Base-by-base conservation (phyloP, 1,140 invertebrate species). In the Drosophila navojoa region DNA sequence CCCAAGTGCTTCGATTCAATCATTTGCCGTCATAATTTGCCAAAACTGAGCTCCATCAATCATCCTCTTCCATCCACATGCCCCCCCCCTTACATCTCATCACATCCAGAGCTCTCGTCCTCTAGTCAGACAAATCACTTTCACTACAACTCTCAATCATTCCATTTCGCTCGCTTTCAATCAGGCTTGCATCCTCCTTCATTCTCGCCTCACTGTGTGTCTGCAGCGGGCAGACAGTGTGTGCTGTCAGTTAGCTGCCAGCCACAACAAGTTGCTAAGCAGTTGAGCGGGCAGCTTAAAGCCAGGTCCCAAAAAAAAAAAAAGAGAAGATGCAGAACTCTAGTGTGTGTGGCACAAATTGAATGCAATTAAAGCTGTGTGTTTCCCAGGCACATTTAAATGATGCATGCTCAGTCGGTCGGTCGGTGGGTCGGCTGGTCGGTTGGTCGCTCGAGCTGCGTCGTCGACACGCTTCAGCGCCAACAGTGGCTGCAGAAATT, bases 351-450 rank as follows among this genome's bases (percentile, higher is more conserved):
- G 77, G 76, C 55, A 87, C 42, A 45, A 79, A 87, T 79, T 89
- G 79, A 87, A 87, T 86, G 66, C 82, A 87, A 87, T 82, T 89
- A 87, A 82, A 86, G 67, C 78, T 32, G 29, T 35, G 15, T 35
- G 15, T 27, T 61, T 49, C 64, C 19, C 64, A 67, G 32, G 57
- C 49, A 15, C 82, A 79, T 79, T 82, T 71, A 76, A 82, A 82
- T 82, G 71, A 84, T 76, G 71, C 79, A 76, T 84, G 64, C 53
- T 61, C 79, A 62, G 53, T 32, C 35, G 35, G 35, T 38, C 2
- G 35, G 35, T 38, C 11, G 35, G 10, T 38, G 2, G 35, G 11
- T 11, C 35, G 35, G 10, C 3, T 3, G 10, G 35, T 38, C 35
- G 35, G 6, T 10, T 1, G 10, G 10, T 57, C 15, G 15, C 42